Evolutionary conservation across 2,113 vertebrate genomes (phyloP).

Genomic region (Poeciliopsis turrubarensis): DNA sequence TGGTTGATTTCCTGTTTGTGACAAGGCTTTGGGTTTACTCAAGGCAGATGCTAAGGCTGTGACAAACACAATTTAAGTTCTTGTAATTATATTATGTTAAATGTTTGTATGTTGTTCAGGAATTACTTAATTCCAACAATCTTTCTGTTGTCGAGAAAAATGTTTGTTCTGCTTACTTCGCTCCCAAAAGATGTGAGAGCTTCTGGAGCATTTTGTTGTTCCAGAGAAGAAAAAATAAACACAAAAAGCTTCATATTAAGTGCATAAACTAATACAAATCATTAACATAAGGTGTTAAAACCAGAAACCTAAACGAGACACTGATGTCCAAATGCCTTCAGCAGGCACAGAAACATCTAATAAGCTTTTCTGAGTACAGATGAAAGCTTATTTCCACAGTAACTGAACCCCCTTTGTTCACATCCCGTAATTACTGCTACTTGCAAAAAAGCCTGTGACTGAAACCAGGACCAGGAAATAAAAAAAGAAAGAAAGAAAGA

Average conservation of each 20-base stretch:
- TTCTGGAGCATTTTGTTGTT: background rate
- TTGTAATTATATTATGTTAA: background rate
- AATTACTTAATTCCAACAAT: background rate
- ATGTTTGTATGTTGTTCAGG: background rate
- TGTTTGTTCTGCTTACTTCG: too few species aligned
- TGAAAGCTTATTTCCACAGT: slow-evolving; percentile 43
- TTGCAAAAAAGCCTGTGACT: slow-evolving; percentile 46
- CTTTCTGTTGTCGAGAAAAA: too few species aligned
- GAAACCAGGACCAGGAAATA: slow-evolving; percentile 56
- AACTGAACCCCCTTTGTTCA: slow-evolving; percentile 63
- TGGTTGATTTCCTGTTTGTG: too few species aligned
- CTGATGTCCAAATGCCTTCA: slow-evolving; percentile 23
- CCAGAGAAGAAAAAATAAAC: background rate
- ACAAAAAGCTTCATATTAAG: background rate
- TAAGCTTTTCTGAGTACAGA: slow-evolving; percentile 26
- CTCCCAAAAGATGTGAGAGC: background rate
- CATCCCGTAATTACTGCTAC: slow-evolving; percentile 54
- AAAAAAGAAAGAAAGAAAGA: slow-evolving; percentile 27
- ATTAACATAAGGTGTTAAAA: background rate
- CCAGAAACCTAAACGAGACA: background rate
- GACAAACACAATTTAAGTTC: too few species aligned
- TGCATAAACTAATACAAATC: background rate
- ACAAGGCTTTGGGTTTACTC: too few species aligned
- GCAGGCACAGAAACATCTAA: slow-evolving; percentile 16
- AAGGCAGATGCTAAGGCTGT: too few species aligned